Conservation (phyloP, 2,113 vertebrate species). For the Rhea americana region DNA sequence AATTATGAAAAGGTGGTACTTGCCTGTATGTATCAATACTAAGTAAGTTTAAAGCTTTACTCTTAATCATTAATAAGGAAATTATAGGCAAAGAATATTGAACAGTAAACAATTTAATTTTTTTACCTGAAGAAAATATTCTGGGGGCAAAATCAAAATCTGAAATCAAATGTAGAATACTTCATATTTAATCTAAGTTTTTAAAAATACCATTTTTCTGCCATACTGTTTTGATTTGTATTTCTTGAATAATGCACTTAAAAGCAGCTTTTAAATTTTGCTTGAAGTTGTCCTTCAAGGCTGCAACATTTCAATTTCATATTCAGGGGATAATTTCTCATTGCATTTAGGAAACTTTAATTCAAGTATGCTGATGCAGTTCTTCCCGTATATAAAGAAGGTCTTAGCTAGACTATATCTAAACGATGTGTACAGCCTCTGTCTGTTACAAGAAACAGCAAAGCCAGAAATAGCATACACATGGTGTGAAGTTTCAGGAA, state of each 20-base stretch:
- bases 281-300: not conserved
- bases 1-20: not conserved
- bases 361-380: not conserved
- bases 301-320: not conserved
- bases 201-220: too few relatives aligned
- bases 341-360: not conserved
- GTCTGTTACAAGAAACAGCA: not conserved
- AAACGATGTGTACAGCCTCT: not conserved
- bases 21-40: not conserved
- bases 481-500: not conserved
- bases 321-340: not conserved
- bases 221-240: not conserved
- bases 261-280: not conserved
- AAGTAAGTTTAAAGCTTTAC: not conserved
- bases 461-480: not conserved
- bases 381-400: not conserved
- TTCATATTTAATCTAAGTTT: not conserved
- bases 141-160: not conserved
- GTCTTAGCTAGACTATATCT: not conserved
- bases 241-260: not conserved
- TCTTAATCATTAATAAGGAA: not conserved
- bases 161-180: not conserved
- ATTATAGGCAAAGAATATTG: not conserved
- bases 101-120: not conserved
- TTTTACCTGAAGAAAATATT: not conserved